Evolutionary conservation across 1,140 invertebrate genomes (phyloP).

Genomic region (Camponotus floridanus): DNA sequence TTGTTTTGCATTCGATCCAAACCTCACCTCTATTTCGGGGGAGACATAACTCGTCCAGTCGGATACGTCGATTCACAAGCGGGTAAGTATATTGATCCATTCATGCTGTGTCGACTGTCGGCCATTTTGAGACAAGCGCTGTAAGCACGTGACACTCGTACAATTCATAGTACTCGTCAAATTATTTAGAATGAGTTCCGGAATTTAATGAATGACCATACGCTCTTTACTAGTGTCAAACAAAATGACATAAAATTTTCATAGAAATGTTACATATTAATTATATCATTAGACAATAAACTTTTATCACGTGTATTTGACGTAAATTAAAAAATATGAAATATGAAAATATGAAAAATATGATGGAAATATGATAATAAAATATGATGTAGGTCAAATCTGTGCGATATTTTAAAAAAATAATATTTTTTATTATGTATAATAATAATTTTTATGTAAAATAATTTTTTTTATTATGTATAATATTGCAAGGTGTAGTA

Average conservation of each 20-base stretch:
- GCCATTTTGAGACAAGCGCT: slow-evolving; percentile 35
- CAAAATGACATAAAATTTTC: background rate
- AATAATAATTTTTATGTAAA: too few species aligned
- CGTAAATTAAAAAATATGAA: background rate
- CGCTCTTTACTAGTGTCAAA: background rate
- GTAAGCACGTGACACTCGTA: background rate
- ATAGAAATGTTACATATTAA: background rate
- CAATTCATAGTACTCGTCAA: background rate
- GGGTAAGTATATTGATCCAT: slow-evolving; percentile 56
- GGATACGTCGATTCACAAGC: background rate
- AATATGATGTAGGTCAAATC: too few species aligned
- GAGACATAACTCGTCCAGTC: slow-evolving; percentile 1
- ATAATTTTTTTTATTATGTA: too few species aligned
- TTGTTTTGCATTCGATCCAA: background rate
- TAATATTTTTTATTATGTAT: background rate
- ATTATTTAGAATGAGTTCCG: background rate
- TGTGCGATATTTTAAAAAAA: background rate
- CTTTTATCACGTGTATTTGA: background rate
- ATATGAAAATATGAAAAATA: too few species aligned
- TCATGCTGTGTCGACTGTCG: slow-evolving; percentile 13
- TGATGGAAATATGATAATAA: too few species aligned
- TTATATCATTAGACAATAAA: background rate
- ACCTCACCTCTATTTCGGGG: background rate
- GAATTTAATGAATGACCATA: background rate
- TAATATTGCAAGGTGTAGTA: too few species aligned